phyloP scores from a whole-genome alignment of 2,888 invertebrate genomes.

The Hydrotaea cyrtoneurina region DNA sequence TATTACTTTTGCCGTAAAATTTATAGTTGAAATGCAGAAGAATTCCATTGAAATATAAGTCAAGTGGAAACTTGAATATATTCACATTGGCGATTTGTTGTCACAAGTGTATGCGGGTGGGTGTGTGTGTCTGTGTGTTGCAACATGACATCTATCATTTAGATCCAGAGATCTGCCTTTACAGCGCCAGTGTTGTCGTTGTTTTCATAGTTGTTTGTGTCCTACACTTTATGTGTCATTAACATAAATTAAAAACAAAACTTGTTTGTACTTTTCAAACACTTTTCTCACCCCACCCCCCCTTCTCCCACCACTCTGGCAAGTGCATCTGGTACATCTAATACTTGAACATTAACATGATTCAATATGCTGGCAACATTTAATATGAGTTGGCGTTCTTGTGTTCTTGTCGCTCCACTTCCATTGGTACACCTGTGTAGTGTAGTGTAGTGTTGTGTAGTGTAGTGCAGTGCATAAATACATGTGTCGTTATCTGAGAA shows the following conservation, averaged over 20 bases:
- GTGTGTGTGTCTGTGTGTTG: not conserved
- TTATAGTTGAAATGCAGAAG: not conserved
- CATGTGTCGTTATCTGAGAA: too few species aligned
- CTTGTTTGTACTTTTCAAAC: constrained; percentile 7
- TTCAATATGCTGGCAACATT: too few species aligned
- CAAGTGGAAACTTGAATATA: constrained; percentile 39
- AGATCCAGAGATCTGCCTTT: not conserved
- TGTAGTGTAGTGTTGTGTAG: too few species aligned
- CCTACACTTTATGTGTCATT: constrained; percentile 48
- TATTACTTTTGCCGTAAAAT: not conserved
- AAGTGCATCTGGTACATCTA: too few species aligned
- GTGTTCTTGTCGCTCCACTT: too few species aligned
- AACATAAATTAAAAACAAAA: constrained; percentile 55
- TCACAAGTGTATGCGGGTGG: not conserved
- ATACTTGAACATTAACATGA: too few species aligned
- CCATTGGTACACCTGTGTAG: too few species aligned
- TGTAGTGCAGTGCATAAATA: too few species aligned
- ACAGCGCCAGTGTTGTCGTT: not conserved
- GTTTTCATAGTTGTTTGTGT: constrained; percentile 15
- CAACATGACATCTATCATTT: not conserved
- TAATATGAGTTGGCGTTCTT: too few species aligned
- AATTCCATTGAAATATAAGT: constrained; percentile 42
- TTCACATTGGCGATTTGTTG: constrained; percentile 21
- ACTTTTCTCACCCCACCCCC: not conserved
- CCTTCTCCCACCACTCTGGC: too few species aligned